Percentiles rank a stretch among this genome's conserved stretches.
These are phyloP conservation scores for Phenganax subtilis DNA, from an alignment of 92 coral and sea anemone genomes.

Conservation along the genomic window DNA sequence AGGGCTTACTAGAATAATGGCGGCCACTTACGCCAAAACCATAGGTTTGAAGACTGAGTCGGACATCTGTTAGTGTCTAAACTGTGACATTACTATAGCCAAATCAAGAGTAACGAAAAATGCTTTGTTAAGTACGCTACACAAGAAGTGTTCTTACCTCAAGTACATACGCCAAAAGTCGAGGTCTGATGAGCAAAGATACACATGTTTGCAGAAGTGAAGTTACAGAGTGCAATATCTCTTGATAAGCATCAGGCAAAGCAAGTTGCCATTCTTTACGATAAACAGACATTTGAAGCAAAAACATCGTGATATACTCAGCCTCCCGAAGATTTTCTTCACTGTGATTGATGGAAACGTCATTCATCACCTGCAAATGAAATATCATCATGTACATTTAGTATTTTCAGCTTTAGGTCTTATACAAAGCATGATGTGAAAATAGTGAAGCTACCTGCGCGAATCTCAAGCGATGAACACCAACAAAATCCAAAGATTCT, in stretches of 20 bases:
- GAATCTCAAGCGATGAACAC: conserved; percentile 82
- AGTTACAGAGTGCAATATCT: not conserved
- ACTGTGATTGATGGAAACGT: conserved; percentile 68
- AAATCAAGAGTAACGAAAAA: too few species aligned
- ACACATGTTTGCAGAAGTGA: conserved; percentile 83
- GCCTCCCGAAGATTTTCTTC: conserved; percentile 66
- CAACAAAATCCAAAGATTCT: conserved; percentile 92
- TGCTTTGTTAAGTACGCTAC: not conserved
- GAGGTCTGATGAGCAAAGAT: conserved; percentile 82
- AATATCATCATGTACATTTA: not conserved
- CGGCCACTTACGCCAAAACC: too few species aligned
- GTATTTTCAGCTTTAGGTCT: too few species aligned
- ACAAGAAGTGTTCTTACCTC: conserved; percentile 55
- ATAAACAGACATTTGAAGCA: conserved; percentile 76
- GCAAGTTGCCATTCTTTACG: conserved; percentile 83
- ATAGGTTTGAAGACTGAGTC: too few species aligned
- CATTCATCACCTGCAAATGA: conserved; percentile 67
- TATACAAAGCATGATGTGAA: not conserved
- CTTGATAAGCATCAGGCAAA: conserved; percentile 66
- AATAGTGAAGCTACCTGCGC: conserved; percentile 53
- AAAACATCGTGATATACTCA: conserved; percentile 80
- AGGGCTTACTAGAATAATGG: too few species aligned
- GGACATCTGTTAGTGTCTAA: too few species aligned
- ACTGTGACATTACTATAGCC: too few species aligned
- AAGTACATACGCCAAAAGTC: conserved; percentile 86